Base-by-base conservation (phyloP, 2,113 vertebrate genomes). In the Microtus montanus region DNA sequence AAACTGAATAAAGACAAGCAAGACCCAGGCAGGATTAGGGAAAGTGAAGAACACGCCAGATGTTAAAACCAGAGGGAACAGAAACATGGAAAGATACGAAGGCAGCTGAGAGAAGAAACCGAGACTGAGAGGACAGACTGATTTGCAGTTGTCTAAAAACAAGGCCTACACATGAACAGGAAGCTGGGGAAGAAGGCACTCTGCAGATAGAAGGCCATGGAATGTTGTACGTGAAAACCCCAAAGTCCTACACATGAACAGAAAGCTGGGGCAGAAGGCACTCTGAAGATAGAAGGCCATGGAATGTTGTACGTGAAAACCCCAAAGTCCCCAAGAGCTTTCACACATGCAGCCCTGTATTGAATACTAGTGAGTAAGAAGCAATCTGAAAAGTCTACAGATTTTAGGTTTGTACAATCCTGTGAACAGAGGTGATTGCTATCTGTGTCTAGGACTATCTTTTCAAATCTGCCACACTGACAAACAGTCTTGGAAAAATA, bases 401-500 rank as follows among this genome's bases (percentile, higher is more conserved):
- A 63, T 63, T 74, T 84, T 13, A 12, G 1, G 14, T 78, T 90
- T 84, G 90, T 90, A 13, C 8, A 92, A 33, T 47, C 82, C 12
- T 38, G 3, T 70, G 44, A 95, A 30, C 73, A 91, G 11, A 93
- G 30, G 26, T 12, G 44, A 9, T 44, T 15, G 64, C 9, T 77
- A 24, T 68, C 87, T 95, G 61, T 85, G 44, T 41, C 88, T 38
- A 78, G 28, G 47, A 73, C 33, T 85, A 44, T 10, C 77, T 92
- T 94, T 44, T 44, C 44, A 44, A 44, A 44, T 44, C 44, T 44
- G 44, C 44, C 64, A 7, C 49, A 33, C 19, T 87, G 75, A 33
- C 58, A 94, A 96, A 83, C 26, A 74, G 33, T 47, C 44, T 63
- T 88, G 61, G 86, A 96, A 96, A 97, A 97, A 93, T 0, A 70